Conservation (phyloP, 2,113 vertebrate genomes). For the Callionymus lyra region DNA sequence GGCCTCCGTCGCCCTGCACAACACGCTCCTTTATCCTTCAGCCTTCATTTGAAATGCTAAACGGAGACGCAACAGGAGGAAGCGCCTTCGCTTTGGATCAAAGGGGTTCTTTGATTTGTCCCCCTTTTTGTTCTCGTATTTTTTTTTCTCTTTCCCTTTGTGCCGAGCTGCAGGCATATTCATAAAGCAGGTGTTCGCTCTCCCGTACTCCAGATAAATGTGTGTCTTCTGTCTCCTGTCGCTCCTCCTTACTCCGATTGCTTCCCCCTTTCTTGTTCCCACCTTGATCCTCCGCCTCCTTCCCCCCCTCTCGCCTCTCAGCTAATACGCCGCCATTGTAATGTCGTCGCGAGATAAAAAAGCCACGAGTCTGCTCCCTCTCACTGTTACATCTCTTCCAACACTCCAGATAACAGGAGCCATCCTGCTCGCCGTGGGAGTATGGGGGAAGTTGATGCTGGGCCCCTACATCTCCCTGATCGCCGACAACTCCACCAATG, state of each 20-base stretch:
- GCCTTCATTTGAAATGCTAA: conserved; percentile 69
- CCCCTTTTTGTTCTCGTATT: conserved; percentile 11
- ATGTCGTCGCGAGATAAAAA: conserved; percentile 25
- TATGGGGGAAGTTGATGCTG: conserved; percentile 96
- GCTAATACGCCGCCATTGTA: conserved; percentile 27
- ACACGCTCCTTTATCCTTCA: conserved; percentile 52
- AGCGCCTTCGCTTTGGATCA: conserved; percentile 56
- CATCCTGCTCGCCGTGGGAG: conserved; percentile 90
- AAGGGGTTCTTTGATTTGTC: conserved; percentile 53
- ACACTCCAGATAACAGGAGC: conserved; percentile 86
- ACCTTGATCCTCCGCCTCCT: conserved; percentile 40
- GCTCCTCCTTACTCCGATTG: conserved; percentile 45
- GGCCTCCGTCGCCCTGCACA: conserved; percentile 51
- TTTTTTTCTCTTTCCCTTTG: conserved; percentile 5
- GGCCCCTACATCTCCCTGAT: conserved; percentile 97
- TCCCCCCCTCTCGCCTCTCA: conserved; percentile 10
- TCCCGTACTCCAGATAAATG: conserved; percentile 32
- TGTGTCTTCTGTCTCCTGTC: conserved; percentile 33
- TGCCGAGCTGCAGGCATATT: conserved; percentile 17
- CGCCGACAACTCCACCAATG: conserved; percentile 97
- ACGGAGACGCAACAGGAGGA: conserved; percentile 57
- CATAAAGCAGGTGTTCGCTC: conserved; percentile 43
- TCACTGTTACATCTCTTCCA: conserved; percentile 10
- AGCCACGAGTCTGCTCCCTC: conserved; percentile 19
- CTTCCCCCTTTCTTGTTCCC: conserved; percentile 39